phyloP scores from a whole-genome alignment of 2,113 vertebrate species.

The Sebastes fasciatus region DNA sequence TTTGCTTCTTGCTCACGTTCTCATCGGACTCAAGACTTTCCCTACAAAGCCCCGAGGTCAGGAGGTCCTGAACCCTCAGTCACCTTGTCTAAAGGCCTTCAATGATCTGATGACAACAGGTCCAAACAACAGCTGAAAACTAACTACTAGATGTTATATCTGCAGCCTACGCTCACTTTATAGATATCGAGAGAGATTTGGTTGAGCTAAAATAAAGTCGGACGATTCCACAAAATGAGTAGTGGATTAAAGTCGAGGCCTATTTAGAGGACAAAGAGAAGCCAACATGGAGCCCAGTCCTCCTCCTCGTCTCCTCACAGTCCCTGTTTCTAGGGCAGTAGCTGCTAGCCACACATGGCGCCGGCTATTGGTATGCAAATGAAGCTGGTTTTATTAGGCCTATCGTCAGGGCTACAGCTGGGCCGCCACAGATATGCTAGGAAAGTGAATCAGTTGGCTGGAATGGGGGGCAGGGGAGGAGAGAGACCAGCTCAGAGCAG shows the following conservation, averaged over 20 bases:
- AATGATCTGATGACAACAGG: conserved; percentile 37
- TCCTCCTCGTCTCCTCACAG: conserved; percentile 68
- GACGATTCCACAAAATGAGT: conserved; percentile 62
- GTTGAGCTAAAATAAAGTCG: conserved; percentile 57
- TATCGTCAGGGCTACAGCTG: conserved; percentile 88
- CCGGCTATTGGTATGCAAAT: conserved; percentile 86
- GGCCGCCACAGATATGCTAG: conserved; percentile 83
- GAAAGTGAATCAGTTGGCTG: conserved; percentile 79
- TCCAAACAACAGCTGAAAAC: neutral
- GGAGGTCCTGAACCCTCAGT: conserved; percentile 56
- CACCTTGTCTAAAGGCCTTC: conserved; percentile 55
- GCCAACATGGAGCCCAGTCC: conserved; percentile 56
- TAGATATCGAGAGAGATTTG: conserved; percentile 37
- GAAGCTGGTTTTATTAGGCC: conserved; percentile 80
- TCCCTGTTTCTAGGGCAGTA: conserved; percentile 71
- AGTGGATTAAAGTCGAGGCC: conserved; percentile 68
- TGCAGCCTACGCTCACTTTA: neutral
- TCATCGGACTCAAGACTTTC: conserved; percentile 25
- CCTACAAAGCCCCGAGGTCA: conserved; percentile 62
- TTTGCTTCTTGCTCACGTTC: conserved; percentile 26
- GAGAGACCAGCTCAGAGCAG: conserved; percentile 58
- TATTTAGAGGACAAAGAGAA: conserved; percentile 72
- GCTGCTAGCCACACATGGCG: conserved; percentile 83
- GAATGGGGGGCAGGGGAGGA: conserved; percentile 60
- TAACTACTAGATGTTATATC: neutral